These are phyloP conservation scores for Acronicta leporina DNA, from an alignment of 2,888 invertebrate genomes.

Conservation along the genomic window DNA sequence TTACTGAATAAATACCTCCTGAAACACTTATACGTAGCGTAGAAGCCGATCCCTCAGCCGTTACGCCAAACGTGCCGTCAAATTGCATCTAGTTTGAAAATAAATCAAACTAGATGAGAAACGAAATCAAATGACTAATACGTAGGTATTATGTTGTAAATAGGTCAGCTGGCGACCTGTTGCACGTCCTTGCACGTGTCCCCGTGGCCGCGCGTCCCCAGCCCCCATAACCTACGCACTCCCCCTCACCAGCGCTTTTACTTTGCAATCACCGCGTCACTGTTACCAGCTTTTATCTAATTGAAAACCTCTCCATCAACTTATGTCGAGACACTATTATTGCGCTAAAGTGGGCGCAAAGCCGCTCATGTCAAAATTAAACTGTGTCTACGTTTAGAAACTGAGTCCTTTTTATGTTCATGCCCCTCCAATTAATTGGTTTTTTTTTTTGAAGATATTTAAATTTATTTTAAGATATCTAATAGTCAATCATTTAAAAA, in stretches of 20 bases:
- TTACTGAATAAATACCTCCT: neutral
- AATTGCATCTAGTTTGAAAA: conserved; percentile 24
- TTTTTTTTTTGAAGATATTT: too few relatives aligned
- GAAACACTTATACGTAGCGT: neutral
- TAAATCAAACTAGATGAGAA: too few relatives aligned
- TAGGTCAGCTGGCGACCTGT: conserved; percentile 79
- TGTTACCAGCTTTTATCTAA: conserved; percentile 52
- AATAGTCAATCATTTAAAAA: too few relatives aligned
- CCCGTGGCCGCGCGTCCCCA: conserved; percentile 31
- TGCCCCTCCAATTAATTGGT: too few relatives aligned
- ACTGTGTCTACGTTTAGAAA: conserved; percentile 6
- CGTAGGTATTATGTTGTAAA: conserved; percentile 61
- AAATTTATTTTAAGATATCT: too few relatives aligned
- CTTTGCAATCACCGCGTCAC: conserved; percentile 52
- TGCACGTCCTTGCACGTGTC: conserved; percentile 70
- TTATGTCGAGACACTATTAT: conserved; percentile 28
- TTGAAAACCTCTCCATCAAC: conserved; percentile 50
- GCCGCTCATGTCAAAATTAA: conserved; percentile 18
- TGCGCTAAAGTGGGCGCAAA: conserved; percentile 25
- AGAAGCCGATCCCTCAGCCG: too few relatives aligned
- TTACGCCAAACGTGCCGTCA: too few relatives aligned
- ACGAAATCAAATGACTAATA: conserved; percentile 56
- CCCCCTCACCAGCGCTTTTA: conserved; percentile 44
- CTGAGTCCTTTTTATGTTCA: neutral
- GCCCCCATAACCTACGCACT: conserved; percentile 43